A percentile compares a stretch with the other conserved stretches of the same genome.
These are phyloP conservation scores for Zaprionus nigranus DNA, from an alignment of 1,140 invertebrate genomes.

Conservation along the genomic window DNA sequence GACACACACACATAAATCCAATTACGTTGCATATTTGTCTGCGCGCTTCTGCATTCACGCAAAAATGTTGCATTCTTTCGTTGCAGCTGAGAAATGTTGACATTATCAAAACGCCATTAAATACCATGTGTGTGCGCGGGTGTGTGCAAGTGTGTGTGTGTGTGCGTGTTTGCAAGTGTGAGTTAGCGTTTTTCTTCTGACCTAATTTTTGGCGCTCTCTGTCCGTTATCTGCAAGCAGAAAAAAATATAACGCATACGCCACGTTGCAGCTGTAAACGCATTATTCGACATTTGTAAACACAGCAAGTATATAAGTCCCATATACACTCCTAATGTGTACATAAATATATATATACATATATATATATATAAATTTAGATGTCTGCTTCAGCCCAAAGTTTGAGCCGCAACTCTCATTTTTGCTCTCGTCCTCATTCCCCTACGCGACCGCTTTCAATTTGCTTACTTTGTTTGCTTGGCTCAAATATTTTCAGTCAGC, in stretches of 20 bases:
- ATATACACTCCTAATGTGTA: background rate
- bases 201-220: conserved; percentile 18
- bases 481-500: conserved; percentile 32
- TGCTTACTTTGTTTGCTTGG: conserved; percentile 30
- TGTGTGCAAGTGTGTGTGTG: background rate
- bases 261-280: conserved; percentile 21
- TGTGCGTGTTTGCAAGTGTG: conserved; percentile 9
- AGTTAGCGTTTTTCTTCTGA: conserved; percentile 34
- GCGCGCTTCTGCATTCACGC: conserved; percentile 33
- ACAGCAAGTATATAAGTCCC: background rate
- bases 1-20: conserved; percentile 37
- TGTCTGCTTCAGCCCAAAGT: background rate
- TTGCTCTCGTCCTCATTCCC: background rate
- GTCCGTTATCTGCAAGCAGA: conserved; percentile 15
- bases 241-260: conserved; percentile 38
- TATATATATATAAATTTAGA: background rate
- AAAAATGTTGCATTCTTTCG: conserved; percentile 48
- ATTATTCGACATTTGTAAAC: conserved; percentile 31
- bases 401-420: background rate
- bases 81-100: conserved; percentile 44
- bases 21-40: conserved; percentile 50
- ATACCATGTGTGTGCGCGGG: conserved; percentile 12
- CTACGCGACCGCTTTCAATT: conserved; percentile 7
- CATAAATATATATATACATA: background rate
- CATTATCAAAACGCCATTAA: conserved; percentile 53